These are phyloP conservation scores for Pogonomyrmex barbatus DNA, from an alignment of 1,140 invertebrate species.

Conservation along the genomic window DNA sequence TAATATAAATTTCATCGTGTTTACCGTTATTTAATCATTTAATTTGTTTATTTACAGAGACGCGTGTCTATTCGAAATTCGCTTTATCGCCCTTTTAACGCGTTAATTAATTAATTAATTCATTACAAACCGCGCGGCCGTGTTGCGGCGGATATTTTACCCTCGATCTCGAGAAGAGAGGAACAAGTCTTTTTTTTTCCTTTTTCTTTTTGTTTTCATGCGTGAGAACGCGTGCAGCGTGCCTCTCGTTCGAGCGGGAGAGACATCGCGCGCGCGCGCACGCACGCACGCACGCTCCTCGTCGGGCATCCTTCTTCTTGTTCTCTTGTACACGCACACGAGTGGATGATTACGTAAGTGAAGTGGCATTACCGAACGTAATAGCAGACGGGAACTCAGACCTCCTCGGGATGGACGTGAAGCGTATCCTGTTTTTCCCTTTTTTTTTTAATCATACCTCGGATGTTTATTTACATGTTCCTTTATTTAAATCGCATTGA, in stretches of 20 bases:
- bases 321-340: conserved; percentile 73
- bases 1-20: conserved; percentile 82
- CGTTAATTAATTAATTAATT: conserved; percentile 47
- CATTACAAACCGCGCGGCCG: conserved; percentile 38
- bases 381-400: conserved; percentile 51
- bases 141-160: conserved; percentile 54
- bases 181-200: conserved; percentile 58
- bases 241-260: conserved; percentile 26
- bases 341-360: conserved; percentile 70
- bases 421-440: conserved; percentile 65
- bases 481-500: conserved; percentile 40
- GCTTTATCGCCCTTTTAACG: conserved; percentile 37
- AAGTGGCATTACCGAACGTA: conserved; percentile 64
- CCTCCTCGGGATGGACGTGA: conserved; percentile 69
- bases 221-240: conserved; percentile 30
- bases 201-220: conserved; percentile 4
- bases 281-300: conserved; percentile 12
- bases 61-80: conserved; percentile 73
- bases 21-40: conserved; percentile 72
- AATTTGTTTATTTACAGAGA: conserved; percentile 79
- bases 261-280: conserved; percentile 32
- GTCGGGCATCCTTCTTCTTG: conserved; percentile 49
- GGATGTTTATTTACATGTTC: conserved; percentile 54
- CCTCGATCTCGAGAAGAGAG: conserved; percentile 72
- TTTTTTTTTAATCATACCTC: conserved; percentile 44